Evolutionary conservation across 2,797 vertebrate genomes (phyloP), one percentile per base, ranked within the genome.

Genomic region (Pitangus sulphuratus): DNA sequence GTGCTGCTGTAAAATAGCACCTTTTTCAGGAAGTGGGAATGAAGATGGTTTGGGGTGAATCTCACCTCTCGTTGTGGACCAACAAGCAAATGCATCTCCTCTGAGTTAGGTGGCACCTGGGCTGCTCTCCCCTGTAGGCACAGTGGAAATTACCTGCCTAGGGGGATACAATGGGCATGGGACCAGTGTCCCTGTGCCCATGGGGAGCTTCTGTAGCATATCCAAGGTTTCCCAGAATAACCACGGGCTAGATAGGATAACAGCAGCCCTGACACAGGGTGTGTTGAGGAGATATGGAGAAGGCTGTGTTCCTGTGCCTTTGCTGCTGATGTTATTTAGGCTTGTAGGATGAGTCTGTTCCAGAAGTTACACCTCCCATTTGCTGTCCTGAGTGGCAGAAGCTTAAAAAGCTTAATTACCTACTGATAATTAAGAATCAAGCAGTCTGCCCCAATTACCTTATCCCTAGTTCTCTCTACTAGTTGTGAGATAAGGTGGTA

Each of bases 111-210:
- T 48, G 33, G 65, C 25, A 40, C 44, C 4, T 13, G 22, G 39
- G 2, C 42, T 90, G 15, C 51, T 83, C 35, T 80, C 28, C 44
- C 17, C 39, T 18, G 12, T 8, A 58, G 65, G 7, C 33, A 39
- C 0, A 0, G 30, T 40, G 30, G 61, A 75, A 54, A 26, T 64
- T 45, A 40, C 39, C 66, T 70, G 56, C 44, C 25, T 0, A 13
- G 39, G 31, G 15, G 22, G 7, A 40, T 80, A 12, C 21, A n/a
- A 2, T 25, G 30, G 68, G 50, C 28, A 14, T 6, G 31, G 64
- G n/a, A 74, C 6, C 54, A 37, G 8, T 33, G 71, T 44, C 21
- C 50, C 18, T 77, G 31, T 87, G 47, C 14, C 69, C 51, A 2
- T 25, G 33, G 69, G 31, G 30, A 58, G 20, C 78, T 57, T 48